A percentile compares a stretch with the other conserved stretches of the same genome.
Evolutionary conservation across 1,140 invertebrate species (phyloP).

Genomic region (Euborellia annulipes): DNA sequence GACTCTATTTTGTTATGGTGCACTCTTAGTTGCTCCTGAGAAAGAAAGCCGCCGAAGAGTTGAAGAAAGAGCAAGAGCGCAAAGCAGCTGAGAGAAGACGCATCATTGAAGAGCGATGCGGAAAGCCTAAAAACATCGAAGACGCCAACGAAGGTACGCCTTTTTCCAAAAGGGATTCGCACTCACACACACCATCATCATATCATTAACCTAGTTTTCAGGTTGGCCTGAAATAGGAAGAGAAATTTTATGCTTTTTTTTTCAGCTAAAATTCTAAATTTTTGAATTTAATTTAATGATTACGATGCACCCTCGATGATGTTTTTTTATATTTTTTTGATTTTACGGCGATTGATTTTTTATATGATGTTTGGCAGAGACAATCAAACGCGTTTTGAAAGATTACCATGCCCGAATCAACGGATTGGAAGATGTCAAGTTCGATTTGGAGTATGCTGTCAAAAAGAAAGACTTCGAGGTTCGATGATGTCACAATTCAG

Average conservation of each 20-base stretch:
- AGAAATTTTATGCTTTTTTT: too few relatives aligned
- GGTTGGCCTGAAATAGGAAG: too few relatives aligned
- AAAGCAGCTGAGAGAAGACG: slow-evolving; percentile 95
- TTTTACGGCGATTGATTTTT: background rate
- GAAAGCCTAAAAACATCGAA: slow-evolving; percentile 76
- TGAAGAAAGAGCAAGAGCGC: slow-evolving; percentile 98
- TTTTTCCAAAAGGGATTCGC: too few relatives aligned
- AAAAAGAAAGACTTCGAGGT: slow-evolving; percentile 96
- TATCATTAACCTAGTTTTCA: too few relatives aligned
- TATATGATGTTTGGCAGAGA: slow-evolving; percentile 29
- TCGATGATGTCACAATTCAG: too few relatives aligned
- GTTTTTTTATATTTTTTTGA: slow-evolving; percentile 9
- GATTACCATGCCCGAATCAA: slow-evolving; percentile 76
- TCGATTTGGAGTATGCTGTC: slow-evolving; percentile 95
- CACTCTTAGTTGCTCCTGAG: slow-evolving; percentile 77
- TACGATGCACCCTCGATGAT: background rate
- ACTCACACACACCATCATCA: too few relatives aligned
- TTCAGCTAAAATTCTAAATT: too few relatives aligned
- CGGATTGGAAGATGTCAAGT: slow-evolving; percentile 86
- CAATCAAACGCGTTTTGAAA: slow-evolving; percentile 64
- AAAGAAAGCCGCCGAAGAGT: slow-evolving; percentile 98
- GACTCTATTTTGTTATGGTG: background rate
- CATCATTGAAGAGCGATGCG: slow-evolving; percentile 90
- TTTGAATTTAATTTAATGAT: too few relatives aligned
- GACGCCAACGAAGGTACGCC: slow-evolving; percentile 78